These are phyloP conservation scores for Anhinga rufa DNA, from an alignment of 2,113 vertebrate genomes.

Conservation along the genomic window DNA sequence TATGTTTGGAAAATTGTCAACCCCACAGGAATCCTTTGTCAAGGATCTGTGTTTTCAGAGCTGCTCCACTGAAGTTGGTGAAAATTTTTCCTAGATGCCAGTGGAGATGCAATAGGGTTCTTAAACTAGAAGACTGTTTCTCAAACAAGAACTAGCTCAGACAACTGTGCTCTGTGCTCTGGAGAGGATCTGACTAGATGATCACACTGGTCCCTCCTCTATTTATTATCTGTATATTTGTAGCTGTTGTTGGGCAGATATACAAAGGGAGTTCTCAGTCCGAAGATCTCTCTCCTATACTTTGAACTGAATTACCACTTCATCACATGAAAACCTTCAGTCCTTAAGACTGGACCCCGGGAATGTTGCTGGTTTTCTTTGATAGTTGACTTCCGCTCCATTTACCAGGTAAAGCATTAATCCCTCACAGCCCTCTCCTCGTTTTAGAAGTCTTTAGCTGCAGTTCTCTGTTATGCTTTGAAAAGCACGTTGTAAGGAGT, in stretches of 20 bases:
- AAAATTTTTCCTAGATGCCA: not conserved
- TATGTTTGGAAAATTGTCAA: not conserved
- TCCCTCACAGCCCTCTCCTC: conserved; percentile 23
- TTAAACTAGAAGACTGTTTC: not conserved
- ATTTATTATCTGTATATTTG: not conserved
- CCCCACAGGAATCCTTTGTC: not conserved
- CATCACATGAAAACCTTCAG: conserved; percentile 31
- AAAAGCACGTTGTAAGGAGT: conserved; percentile 29
- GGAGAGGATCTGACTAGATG: not conserved
- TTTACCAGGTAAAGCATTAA: conserved; percentile 53
- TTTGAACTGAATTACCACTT: conserved; percentile 58
- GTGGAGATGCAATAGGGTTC: not conserved
- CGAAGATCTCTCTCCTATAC: not conserved
- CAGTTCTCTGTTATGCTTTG: conserved; percentile 28
- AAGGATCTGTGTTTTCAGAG: not conserved
- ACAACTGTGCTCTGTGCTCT: not conserved
- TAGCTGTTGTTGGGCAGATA: not conserved
- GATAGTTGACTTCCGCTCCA: conserved; percentile 51
- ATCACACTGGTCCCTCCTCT: not conserved
- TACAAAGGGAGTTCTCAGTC: not conserved
- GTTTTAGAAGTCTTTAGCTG: conserved; percentile 29
- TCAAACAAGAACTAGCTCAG: not conserved
- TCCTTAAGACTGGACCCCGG: not conserved
- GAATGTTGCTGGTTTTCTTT: conserved; percentile 37
- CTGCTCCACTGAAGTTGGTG: not conserved